Conservation (phyloP, 2,797 vertebrate genomes). For the Hemibagrus guttatus region DNA sequence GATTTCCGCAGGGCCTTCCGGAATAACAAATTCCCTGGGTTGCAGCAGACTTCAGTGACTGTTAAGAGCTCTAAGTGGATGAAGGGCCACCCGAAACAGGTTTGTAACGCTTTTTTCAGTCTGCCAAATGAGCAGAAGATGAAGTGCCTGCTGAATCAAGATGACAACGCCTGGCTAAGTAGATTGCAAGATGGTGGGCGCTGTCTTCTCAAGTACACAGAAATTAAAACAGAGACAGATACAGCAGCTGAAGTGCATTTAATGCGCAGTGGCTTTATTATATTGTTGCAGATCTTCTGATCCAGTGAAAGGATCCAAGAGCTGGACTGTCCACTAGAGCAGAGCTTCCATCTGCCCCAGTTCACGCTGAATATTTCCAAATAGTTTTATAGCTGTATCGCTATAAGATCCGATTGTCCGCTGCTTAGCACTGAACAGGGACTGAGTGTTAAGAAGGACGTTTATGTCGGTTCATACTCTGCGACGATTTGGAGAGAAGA, state of each 20-base stretch:
- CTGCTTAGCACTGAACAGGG: slow-evolving; percentile 1
- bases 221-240: slow-evolving; percentile 15
- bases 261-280: slow-evolving; percentile 59
- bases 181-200: slow-evolving; percentile 66
- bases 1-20: slow-evolving; percentile 34
- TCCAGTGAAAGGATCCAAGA: not conserved
- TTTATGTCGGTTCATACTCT: not conserved
- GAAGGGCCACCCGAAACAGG: slow-evolving; percentile 60
- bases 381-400: not conserved
- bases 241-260: slow-evolving; percentile 20
- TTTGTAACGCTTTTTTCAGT: slow-evolving; percentile 44
- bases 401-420: not conserved
- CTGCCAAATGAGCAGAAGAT: slow-evolving; percentile 66
- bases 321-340: not conserved
- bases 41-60: slow-evolving; percentile 21
- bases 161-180: slow-evolving; percentile 73
- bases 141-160: slow-evolving; percentile 70
- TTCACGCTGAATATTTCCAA: not conserved
- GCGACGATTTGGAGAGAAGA: slow-evolving; percentile 11
- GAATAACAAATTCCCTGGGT: slow-evolving; percentile 32
- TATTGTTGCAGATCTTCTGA: not conserved
- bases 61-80: slow-evolving; percentile 42
- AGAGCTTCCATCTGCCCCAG: not conserved
- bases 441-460: slow-evolving; percentile 11
- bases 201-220: not conserved